Evolutionary conservation across 2,113 vertebrate species (phyloP).

Genomic region (Neogale vison): DNA sequence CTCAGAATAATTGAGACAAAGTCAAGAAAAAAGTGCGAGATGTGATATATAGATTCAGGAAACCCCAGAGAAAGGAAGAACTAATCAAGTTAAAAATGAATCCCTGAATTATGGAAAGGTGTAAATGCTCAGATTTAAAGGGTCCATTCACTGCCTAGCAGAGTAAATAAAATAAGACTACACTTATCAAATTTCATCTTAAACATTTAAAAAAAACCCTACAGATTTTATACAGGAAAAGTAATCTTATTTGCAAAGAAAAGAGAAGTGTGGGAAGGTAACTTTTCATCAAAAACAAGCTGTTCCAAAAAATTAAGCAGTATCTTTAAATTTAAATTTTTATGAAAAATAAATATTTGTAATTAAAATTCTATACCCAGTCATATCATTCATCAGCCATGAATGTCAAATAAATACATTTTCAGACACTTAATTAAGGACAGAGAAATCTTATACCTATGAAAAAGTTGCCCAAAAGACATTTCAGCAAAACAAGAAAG

Average conservation of each 20-base stretch:
- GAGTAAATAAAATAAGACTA: background rate
- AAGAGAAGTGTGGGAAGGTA: background rate
- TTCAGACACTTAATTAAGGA: background rate
- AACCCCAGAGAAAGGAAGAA: background rate
- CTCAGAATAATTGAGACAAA: background rate
- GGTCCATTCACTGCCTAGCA: background rate
- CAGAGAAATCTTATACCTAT: background rate
- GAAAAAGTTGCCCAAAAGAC: background rate
- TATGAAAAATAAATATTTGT: constrained; percentile 37
- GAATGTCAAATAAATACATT: background rate
- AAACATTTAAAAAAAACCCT: constrained; percentile 11
- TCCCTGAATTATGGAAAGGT: background rate
- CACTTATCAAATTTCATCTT: background rate
- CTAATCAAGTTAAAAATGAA: background rate
- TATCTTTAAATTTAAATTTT: constrained; percentile 1
- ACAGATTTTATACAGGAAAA: background rate
- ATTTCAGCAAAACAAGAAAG: constrained; percentile 19
- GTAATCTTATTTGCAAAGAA: background rate
- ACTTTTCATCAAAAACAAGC: background rate
- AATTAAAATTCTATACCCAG: background rate
- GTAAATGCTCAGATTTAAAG: background rate
- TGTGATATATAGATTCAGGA: background rate
- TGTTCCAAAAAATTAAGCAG: background rate
- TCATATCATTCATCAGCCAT: background rate
- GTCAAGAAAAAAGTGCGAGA: background rate